Base-by-base conservation (phyloP, 2,113 vertebrate genomes). In the Cyphomyrus discorhynchus region DNA sequence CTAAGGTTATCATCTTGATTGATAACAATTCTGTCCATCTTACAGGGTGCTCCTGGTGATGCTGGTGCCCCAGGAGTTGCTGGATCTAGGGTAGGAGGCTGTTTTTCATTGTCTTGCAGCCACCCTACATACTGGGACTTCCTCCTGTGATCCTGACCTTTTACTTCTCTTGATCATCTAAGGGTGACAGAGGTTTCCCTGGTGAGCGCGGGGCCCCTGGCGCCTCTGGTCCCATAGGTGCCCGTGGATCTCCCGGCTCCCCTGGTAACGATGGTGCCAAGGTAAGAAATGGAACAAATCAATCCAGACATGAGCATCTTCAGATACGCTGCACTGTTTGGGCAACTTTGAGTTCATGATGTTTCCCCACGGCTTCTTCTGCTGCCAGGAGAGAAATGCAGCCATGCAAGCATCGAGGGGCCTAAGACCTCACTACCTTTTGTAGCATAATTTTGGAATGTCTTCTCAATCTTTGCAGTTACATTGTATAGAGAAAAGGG, bases 121-220 rank as follows among this genome's bases (percentile, higher is more conserved):
- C 45, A 21, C 21, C 42, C 45, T 46, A 45, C 82, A 84, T 19
- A 84, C 17, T 19, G 35, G 17, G 35, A 6, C 31, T 19, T 31
- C 62, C 74, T 80, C 35, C 15, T 42, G 35, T 19, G 31, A 80
- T 80, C 17, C 35, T 42, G 35, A 80, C 17, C 47, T 42, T 1
- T 70, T 56, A n/a, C 89, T 80, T 47, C 2, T 70, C 86, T 1
- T 90, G 17, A 90, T 15, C 91, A 35, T 85, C 77, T 45, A 56
- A 99, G 98, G 98, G 98, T 0, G 98, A 99, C 94, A 97, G 97
- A 97, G 98, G 98, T 92, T 99, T 99, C 96, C 96, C 97, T 0
- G 98, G 98, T 19, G 98, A 99, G 93, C 98, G 98, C 3, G 98
- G 98, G 35, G 95, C 96, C 70, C 96, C 98, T 91, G 98, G 98